phyloP scores from a whole-genome alignment of 2,113 vertebrate species.

The Trinectes maculatus region DNA sequence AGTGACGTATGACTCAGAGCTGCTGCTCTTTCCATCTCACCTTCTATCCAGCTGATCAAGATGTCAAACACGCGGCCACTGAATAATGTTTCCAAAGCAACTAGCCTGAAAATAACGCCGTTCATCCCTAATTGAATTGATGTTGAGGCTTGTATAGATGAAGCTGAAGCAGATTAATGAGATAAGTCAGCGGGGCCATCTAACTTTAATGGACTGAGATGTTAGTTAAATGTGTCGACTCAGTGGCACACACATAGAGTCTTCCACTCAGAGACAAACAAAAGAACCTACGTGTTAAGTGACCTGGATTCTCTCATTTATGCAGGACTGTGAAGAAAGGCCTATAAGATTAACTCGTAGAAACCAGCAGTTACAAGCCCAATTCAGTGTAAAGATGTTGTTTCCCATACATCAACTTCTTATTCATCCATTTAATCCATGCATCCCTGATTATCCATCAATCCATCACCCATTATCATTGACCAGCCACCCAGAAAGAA shows the following conservation, averaged over 20 bases:
- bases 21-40: slow-evolving; percentile 6
- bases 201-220: not conserved
- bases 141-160: not conserved
- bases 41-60: not conserved
- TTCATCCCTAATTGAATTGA: not conserved
- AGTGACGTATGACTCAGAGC: slow-evolving; percentile 23
- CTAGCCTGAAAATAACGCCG: not conserved
- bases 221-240: slow-evolving; percentile 17
- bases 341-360: not conserved
- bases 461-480: slow-evolving; percentile 42
- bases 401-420: slow-evolving; percentile 2
- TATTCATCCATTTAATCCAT: slow-evolving; percentile 32
- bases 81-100: not conserved
- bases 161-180: slow-evolving; percentile 8
- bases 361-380: not conserved
- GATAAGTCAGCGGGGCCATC: not conserved
- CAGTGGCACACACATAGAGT: no score
- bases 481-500: slow-evolving; percentile 46
- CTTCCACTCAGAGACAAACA: not conserved
- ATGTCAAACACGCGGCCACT: not conserved
- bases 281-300: slow-evolving; percentile 1
- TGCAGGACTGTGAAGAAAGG: not conserved
- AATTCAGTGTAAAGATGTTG: slow-evolving; percentile 18
- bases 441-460: slow-evolving; percentile 15
- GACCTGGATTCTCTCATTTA: not conserved